phyloP scores from a whole-genome alignment of 2,113 vertebrate species.

The Actinemys pallida region DNA sequence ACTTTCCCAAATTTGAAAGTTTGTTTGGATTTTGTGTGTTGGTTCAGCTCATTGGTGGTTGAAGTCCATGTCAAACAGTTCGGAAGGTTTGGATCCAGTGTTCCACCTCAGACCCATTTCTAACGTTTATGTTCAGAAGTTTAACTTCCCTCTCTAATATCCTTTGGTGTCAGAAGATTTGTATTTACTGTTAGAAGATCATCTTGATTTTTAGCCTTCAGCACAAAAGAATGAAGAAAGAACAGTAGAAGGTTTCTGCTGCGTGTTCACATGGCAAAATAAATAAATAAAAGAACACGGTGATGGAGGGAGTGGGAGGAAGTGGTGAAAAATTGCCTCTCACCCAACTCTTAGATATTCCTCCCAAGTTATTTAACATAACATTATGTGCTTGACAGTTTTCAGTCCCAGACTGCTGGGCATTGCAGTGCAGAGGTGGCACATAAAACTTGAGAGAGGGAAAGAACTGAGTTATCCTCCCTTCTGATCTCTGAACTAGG shows the following conservation, averaged over 20 bases:
- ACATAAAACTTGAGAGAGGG: not conserved
- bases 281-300: not conserved
- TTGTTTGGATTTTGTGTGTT: not conserved
- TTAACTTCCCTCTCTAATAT: not conserved
- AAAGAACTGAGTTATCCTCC: not conserved
- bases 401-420: not conserved
- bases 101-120: not conserved
- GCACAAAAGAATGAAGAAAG: not conserved
- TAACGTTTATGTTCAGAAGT: not conserved
- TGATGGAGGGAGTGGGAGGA: not conserved
- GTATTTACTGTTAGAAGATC: not conserved
- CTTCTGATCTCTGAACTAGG: not conserved
- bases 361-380: not conserved
- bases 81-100: not conserved
- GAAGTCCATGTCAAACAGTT: not conserved
- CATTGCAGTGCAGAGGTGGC: not conserved
- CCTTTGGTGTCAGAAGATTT: not conserved
- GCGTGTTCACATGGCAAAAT: not conserved
- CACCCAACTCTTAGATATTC: not conserved
- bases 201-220: conserved; percentile 2
- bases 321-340: conserved; percentile 7
- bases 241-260: not conserved
- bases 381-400: not conserved
- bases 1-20: not conserved
- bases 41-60: not conserved